Evolutionary conservation across 2,888 invertebrate genomes (phyloP).

Genomic region (Dusona sp.): DNA sequence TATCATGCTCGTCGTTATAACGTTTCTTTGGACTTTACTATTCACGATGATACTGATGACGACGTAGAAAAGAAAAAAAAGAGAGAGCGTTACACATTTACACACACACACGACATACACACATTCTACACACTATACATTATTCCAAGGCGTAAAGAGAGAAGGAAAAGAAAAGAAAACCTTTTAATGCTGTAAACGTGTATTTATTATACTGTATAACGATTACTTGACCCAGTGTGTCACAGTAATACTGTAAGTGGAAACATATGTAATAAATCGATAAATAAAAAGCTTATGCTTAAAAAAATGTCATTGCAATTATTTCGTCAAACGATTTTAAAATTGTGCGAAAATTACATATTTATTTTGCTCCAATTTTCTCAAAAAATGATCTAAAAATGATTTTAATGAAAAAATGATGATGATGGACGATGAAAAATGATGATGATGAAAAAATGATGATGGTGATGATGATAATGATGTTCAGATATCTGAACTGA

Average conservation of each 20-base stretch:
- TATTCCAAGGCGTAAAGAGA: conserved; percentile 65
- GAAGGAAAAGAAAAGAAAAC: conserved; percentile 53
- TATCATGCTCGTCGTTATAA: conserved; percentile 67
- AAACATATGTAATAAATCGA: conserved; percentile 84
- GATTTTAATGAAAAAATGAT: no score
- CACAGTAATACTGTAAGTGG: conserved; percentile 84
- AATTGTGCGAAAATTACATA: neutral
- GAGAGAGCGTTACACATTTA: conserved; percentile 53
- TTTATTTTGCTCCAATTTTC: neutral
- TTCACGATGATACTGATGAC: conserved; percentile 47
- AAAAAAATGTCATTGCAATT: conserved; percentile 50
- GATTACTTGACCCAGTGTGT: conserved; percentile 78
- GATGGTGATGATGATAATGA: no score
- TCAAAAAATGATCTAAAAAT: no score
- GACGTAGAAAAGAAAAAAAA: neutral
- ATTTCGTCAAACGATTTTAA: neutral
- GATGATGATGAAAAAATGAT: no score
- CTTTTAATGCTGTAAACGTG: conserved; percentile 82
- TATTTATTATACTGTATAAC: conserved; percentile 73
- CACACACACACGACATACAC: conserved; percentile 56
- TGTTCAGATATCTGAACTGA: no score
- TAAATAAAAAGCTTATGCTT: conserved; percentile 84
- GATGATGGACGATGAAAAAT: no score
- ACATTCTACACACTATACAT: conserved; percentile 50
- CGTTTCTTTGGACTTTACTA: conserved; percentile 50